Evolutionary conservation across 2,888 invertebrate genomes (phyloP), one percentile per base, ranked within the genome.

Genomic region (Ypsolopha scabrella): DNA sequence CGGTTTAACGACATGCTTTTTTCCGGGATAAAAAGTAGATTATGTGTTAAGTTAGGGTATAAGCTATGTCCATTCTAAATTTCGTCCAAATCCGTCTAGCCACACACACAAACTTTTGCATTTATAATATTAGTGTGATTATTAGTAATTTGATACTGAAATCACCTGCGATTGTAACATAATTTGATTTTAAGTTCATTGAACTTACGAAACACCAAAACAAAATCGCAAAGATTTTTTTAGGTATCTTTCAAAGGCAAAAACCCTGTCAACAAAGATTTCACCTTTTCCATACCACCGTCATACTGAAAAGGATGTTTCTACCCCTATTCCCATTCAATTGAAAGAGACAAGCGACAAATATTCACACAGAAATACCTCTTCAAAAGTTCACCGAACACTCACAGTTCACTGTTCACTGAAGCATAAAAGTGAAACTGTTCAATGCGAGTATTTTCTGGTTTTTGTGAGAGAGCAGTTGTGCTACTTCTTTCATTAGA

Each of bases 351-450:
- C 9, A 33, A 49, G 39, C 39, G 49, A 39, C 49, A 49, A 49
- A 49, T 41, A 49, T 49, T 39, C 49, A 24, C 41, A 49, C n/a
- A 33, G 41, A 11, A 49, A 49, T 49, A 49, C 74, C 69, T 72
- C 73, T 75, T 77, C 72, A 71, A 72, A 79, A 79, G 70, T 77
- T 80, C 66, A 64, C 69, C 67, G 70, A 75, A 67, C 74, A 80
- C 77, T 78, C 75, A 73, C 75, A 71, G 75, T 68, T 70, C 75
- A 73, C 75, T 70, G 75, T 68, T 70, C 81, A 80, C 61, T 74
- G 79, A 68, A 63, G 77, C 75, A 71, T 80, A 81, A 82, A 83
- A 83, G 78, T 82, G 82, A 81, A 80, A 82, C 79, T 79, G 78
- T 77, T 75, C 69, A 63, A 63, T 61, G 62, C 60, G 61, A 64